Base-by-base conservation (phyloP, 1,140 invertebrate genomes). In the Halyomorpha halys region DNA sequence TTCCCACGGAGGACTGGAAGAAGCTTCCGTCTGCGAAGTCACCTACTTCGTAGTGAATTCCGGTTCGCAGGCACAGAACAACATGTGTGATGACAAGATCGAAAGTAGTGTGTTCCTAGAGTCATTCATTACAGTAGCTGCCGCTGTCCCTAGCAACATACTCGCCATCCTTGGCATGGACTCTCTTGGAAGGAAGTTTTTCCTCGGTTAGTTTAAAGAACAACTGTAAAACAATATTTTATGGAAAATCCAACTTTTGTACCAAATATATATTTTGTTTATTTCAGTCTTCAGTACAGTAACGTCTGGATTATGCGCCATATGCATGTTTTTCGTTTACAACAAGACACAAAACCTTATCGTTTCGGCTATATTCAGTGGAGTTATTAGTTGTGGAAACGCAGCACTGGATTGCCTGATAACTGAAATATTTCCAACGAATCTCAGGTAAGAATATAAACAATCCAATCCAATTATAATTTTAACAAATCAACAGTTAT, bases 371-470 rank as follows among this genome's bases (percentile, higher is more conserved):
- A 79, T 90, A 68, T 92, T 92, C 74, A 90, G 88, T 70, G 86
- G 87, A 51, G 89, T 90, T 51, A 91, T 91, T 66, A 91, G 88
- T 62, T 91, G 89, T 74, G 89, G 89, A 60, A 91, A 91, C 75
- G 89, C 89, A 15, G 89, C 89, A 0, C 77, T 93, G 19, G 89
- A 91, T 76, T 91, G 89, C 75, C 81, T 92, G 65, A 90, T 90
- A 71, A 90, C 89, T 25, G 89, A 91, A 78, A 87, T 91, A 65
- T 91, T 91, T 73, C 89, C 89, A n/a, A 91, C 89, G 34, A 86
- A 89, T 77, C 77, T 91, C 69, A 77, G 83, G 83, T 85, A 78
- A 71, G 34, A 39, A 6, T 39, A 39, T 30, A 30, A 4, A 8
- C 27, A 30, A 30, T 30, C 3, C 27, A 9, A 53, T n/a, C 16